A percentile compares a stretch with the other conserved stretches of the same genome.
Evolutionary conservation across 2,113 vertebrate species (phyloP).

Genomic region (Steatornis caripensis): DNA sequence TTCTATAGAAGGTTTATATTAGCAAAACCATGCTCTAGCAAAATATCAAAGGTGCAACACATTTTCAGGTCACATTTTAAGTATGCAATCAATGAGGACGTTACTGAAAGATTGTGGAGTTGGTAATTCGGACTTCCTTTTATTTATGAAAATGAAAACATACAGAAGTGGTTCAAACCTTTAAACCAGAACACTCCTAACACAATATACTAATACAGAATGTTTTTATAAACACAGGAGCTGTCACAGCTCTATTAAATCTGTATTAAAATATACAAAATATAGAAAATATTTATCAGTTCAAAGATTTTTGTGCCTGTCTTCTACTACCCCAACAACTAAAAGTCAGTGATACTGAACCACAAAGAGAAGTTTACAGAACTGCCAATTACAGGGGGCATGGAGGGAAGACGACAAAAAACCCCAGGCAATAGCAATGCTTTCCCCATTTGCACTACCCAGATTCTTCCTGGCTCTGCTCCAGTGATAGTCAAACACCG

Average conservation of each 20-base stretch:
- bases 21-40: not conserved
- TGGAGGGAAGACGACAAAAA: not conserved
- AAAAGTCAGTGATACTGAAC: not conserved
- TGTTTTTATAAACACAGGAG: not conserved
- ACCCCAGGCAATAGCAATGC: fast-evolving
- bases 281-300: not conserved
- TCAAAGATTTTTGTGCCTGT: not conserved
- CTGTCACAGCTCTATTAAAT: not conserved
- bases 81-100: not conserved
- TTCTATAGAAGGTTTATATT: not conserved
- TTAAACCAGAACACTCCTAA: not conserved
- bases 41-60: not conserved
- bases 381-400: not conserved
- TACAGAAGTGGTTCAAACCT: not conserved
- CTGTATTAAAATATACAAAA: not conserved
- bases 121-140: not conserved
- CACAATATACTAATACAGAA: not conserved
- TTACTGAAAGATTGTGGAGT: not conserved
- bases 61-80: not conserved
- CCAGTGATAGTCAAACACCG: not conserved
- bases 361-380: not conserved
- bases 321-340: not conserved
- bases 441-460: not conserved
- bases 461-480: not conserved
- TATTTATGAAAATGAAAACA: not conserved